Base-by-base conservation (phyloP, 2,797 vertebrate species). In the Perodicticus potto region DNA sequence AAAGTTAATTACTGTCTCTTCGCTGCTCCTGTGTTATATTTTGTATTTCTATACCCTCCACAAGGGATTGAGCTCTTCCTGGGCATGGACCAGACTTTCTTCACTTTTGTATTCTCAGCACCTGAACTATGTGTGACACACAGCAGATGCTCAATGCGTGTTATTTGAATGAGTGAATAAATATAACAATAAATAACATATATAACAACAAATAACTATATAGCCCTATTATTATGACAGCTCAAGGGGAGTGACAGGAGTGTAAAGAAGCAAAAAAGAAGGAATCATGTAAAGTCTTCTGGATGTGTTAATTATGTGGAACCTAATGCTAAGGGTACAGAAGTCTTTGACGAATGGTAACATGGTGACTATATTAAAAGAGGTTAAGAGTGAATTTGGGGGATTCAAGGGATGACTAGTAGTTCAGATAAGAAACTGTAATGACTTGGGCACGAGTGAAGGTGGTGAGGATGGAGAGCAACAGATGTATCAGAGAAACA, bases 41-140 rank as follows among this genome's bases (percentile, higher is more conserved):
- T 89, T 40, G 9, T 43, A 27, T 57, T n/a, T 93, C 84, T 83
- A 5, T 77, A 16, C 14, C 49, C 19, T 4, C 3, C 16, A 49
- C 22, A 34, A 40, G 76, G 32, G 22, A 77, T 19, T 94, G 70
- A 88, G 19, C 69, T 95, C 29, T 55, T 61, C 3, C 19, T 27
- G 57, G 45, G 59, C n/a, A 49, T 45, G 25, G 43, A 65, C 9
- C 10, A 67, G 43, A 53, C 17, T 1, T 13, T 86, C 32, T 81
- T 86, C 32, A 55, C 9, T 45, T 81, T 65, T 76, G 32, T 77
- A 19, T 72, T 84, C 55, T 97, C 49, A 84, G 81, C 67, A 70
- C 4, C 27, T 37, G 43, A 4, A 53, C 43, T 76, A 34, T 74
- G 25, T n/a, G 61, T 32, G 53, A 85, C 22, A 87, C 45, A 80